A percentile compares a stretch with the other conserved stretches of the same genome.
These are phyloP conservation scores for Pachyuromys duprasi DNA, from an alignment of 2,797 vertebrate genomes.

Conservation along the genomic window DNA sequence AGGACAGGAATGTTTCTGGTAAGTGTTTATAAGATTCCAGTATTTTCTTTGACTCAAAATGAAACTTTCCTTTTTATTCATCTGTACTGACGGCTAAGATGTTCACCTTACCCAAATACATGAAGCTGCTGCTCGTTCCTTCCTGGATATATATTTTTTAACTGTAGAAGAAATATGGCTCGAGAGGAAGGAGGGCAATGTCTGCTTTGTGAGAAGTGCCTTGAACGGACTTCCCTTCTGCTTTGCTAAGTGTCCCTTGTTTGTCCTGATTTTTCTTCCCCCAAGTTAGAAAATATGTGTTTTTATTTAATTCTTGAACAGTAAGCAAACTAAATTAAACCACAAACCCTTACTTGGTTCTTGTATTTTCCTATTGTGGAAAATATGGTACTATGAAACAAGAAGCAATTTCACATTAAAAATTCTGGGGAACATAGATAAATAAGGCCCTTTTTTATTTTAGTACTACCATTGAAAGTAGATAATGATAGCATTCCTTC, in stretches of 20 bases:
- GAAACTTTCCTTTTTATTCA: conserved; percentile 1
- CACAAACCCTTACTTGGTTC: background rate
- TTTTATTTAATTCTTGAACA: conserved; percentile 30
- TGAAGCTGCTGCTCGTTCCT: background rate
- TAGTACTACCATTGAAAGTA: conserved; percentile 24
- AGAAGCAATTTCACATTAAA: conserved; percentile 35
- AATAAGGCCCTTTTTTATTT: conserved; percentile 35
- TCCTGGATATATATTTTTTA: background rate
- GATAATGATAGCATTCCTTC: background rate
- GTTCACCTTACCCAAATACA: background rate
- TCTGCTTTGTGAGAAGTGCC: background rate
- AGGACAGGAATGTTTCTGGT: conserved; percentile 72
- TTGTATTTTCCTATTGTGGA: background rate
- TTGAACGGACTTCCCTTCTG: background rate
- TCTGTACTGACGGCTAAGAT: background rate
- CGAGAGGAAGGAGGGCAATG: background rate
- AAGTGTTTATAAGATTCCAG: conserved; percentile 62
- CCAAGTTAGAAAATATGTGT: background rate
- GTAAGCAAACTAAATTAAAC: conserved; percentile 46
- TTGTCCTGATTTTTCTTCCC: background rate
- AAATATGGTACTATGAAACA: background rate
- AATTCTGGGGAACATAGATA: conserved; percentile 21
- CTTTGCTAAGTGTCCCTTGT: background rate
- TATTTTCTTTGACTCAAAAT: conserved; percentile 30
- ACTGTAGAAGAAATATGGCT: background rate